Percentiles rank a stretch among this genome's conserved stretches.
phyloP scores from a whole-genome alignment of 2,797 vertebrate species.

The Eurystomus glaucurus region DNA sequence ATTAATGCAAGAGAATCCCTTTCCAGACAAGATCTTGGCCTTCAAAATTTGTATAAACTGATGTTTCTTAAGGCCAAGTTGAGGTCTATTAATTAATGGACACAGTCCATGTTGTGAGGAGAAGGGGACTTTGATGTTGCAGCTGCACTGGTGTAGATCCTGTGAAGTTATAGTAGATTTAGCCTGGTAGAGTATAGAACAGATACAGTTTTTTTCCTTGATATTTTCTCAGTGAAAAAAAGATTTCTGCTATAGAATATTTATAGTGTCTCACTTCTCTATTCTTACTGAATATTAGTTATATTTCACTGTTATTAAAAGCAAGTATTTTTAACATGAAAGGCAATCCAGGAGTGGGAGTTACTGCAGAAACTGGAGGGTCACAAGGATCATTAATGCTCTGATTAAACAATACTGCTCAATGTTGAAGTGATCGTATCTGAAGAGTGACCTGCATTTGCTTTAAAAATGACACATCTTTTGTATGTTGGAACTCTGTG shows the following conservation, averaged over 20 bases:
- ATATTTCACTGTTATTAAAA: background rate
- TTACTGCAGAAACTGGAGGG: background rate
- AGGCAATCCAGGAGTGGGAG: background rate
- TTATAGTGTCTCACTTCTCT: background rate
- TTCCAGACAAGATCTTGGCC: background rate
- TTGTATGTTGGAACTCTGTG: background rate
- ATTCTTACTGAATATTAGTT: background rate
- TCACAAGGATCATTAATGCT: background rate
- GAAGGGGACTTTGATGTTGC: background rate
- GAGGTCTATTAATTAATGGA: background rate
- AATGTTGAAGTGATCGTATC: background rate
- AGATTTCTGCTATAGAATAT: background rate
- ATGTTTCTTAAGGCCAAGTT: background rate
- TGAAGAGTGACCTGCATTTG: background rate
- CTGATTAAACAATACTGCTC: background rate
- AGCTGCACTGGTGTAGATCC: background rate
- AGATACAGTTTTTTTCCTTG: background rate
- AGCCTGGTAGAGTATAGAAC: background rate
- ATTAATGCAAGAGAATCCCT: background rate
- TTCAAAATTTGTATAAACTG: background rate
- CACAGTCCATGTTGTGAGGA: background rate
- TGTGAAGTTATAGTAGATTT: background rate
- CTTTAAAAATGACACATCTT: background rate
- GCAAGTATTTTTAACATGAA: background rate
- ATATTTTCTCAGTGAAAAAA: background rate